Evolutionary conservation across 1,140 invertebrate species (phyloP).

Genomic region (Littorina saxatilis): DNA sequence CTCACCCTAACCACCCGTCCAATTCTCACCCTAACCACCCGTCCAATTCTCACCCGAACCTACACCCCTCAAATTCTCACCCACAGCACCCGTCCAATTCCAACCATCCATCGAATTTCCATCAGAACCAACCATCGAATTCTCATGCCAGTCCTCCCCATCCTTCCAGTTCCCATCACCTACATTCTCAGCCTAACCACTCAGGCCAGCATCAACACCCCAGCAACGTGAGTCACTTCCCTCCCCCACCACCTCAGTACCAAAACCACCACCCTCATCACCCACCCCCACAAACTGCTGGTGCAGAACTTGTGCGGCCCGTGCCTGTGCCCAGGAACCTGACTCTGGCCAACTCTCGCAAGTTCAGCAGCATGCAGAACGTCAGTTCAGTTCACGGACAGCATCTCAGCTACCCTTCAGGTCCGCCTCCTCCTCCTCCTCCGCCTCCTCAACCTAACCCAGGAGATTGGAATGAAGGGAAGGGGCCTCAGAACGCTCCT

Average conservation of each 20-base stretch:
- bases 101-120: too few species aligned
- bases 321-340: slow-evolving; percentile 10
- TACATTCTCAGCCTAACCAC: too few species aligned
- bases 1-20: not conserved
- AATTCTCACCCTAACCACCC: too few species aligned
- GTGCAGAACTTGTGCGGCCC: not conserved
- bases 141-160: too few species aligned
- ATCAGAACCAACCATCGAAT: too few species aligned
- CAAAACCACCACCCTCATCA: not conserved
- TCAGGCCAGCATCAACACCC: not conserved
- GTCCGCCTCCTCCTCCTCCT: not conserved
- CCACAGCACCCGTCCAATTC: too few species aligned
- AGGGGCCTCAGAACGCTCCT: not conserved
- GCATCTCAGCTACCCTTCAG: not conserved
- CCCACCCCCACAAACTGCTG: not conserved
- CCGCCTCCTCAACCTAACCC: not conserved
- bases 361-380: slow-evolving; percentile 39
- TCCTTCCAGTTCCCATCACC: too few species aligned
- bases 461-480: not conserved
- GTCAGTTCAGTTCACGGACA: slow-evolving; percentile 22
- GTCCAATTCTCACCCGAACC: too few species aligned
- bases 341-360: slow-evolving; percentile 23
- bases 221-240: not conserved
- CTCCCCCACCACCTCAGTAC: too few species aligned
- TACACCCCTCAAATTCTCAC: not conserved